Evolutionary conservation across 1,140 invertebrate species (phyloP).

Genomic region (Halesus radiatus): DNA sequence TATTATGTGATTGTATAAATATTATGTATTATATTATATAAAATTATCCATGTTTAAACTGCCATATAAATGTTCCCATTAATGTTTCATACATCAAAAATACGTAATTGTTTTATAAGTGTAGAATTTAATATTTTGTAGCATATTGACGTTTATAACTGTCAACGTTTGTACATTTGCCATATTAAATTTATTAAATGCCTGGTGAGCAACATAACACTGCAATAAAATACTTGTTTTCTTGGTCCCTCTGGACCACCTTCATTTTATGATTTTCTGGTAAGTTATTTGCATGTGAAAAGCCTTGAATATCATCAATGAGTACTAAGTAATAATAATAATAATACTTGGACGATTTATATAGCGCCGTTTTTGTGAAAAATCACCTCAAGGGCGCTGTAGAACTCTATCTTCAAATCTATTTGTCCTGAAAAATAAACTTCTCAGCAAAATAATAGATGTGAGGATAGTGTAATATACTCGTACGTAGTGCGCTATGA

Average conservation of each 20-base stretch:
- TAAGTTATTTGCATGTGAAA: background rate
- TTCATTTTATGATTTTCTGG: background rate
- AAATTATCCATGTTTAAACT: constrained; percentile 49
- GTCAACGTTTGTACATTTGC: constrained; percentile 56
- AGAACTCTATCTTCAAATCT: too few relatives aligned
- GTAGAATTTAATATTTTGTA: constrained; percentile 55
- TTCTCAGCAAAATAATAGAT: too few relatives aligned
- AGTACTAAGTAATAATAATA: background rate
- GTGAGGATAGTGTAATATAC: too few relatives aligned
- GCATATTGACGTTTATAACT: constrained; percentile 52
- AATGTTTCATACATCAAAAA: constrained; percentile 54
- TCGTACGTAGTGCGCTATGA: too few relatives aligned
- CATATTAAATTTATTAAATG: constrained; percentile 55
- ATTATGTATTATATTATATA: constrained; percentile 46
- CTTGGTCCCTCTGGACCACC: background rate
- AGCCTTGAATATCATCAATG: too few relatives aligned
- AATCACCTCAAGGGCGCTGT: too few relatives aligned
- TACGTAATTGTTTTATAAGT: constrained; percentile 58
- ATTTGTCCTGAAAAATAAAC: too few relatives aligned
- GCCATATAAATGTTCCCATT: constrained; percentile 53
- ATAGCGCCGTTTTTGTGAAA: too few relatives aligned
- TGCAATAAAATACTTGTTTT: constrained; percentile 31
- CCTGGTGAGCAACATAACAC: constrained; percentile 48
- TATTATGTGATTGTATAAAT: constrained; percentile 48
- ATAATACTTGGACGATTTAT: too few relatives aligned